Evolutionary conservation across 1,140 invertebrate species (phyloP).

Genomic region (Magallana gigas): DNA sequence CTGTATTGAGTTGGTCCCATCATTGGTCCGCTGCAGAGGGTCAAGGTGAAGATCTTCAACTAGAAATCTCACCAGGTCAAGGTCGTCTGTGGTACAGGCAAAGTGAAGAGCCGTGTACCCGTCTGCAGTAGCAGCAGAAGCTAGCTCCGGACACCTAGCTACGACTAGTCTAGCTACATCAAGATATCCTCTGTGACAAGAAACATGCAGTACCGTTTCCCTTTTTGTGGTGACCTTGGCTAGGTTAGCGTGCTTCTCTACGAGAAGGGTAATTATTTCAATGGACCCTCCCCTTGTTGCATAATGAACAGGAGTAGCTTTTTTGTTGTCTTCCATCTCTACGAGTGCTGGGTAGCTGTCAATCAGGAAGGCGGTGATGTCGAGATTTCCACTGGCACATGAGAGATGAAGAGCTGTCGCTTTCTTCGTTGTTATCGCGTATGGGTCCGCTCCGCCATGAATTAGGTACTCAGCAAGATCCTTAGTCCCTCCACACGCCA

Average conservation of each 20-base stretch:
- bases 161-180: background rate
- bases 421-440: background rate
- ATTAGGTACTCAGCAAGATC: background rate
- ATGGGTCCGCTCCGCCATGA: background rate
- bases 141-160: background rate
- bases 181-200: background rate
- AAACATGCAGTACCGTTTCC: constrained; percentile 1
- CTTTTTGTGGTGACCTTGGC: background rate
- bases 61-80: constrained; percentile 1
- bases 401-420: constrained; percentile 5
- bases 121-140: background rate
- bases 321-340: constrained; percentile 13
- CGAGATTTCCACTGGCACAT: constrained; percentile 1
- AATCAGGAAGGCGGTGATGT: background rate
- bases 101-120: background rate
- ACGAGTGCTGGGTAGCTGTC: background rate
- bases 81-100: constrained; percentile 17
- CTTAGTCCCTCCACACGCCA: background rate
- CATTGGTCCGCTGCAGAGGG: background rate
- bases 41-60: background rate
- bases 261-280: constrained; percentile 9
- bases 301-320: constrained; percentile 11
- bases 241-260: background rate
- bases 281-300: constrained; percentile 2
- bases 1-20: background rate